Evolutionary conservation across 2,797 vertebrate species (phyloP), one percentile per base, ranked within the genome.

Genomic region (Kryptopterus vitreolus): DNA sequence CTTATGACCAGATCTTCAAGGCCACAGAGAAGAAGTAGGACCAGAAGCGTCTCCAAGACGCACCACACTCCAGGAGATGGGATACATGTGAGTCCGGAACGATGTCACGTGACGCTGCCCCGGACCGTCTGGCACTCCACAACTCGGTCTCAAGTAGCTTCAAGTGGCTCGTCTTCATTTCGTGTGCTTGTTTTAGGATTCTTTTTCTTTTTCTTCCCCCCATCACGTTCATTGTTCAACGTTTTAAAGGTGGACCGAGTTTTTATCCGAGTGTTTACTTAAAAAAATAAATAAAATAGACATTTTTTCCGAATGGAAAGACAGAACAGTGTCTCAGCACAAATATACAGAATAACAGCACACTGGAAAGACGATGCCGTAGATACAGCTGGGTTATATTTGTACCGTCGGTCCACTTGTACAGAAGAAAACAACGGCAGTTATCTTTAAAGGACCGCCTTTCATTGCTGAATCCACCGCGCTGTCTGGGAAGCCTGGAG

Each of bases 1-100:
- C 97, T 0, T 98, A 98, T 0, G 96, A 99, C 88, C 96, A 98
- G 90, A 94, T 98, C 83, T 95, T 97, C 88, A 95, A 95, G 85
- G 93, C 92, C 86, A 90, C 90, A n/a, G 95, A 96, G 82, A 91
- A 90, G 88, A 91, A 89, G 90, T 93, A 89, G 83, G 7, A 1
- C 9, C 72, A 22, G 62, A 38, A 46, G 35, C 52, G n/a, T 62
- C 20, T 8, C 66, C n/a, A 63, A 76, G 50, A 46, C 73, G 63
- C 24, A 29, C n/a, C 38, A 50, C 33, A 69, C 46, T 31, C 16
- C 76, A 63, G 15, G 68, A 11, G 61, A 76, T 11, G 77, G 77
- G 46, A 33, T 66, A 80, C 61, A 80, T 65, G 46, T 65, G 76
- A 76, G 53, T 33, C 52, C 20, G n/a, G 35, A 18, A 59, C 22